A percentile compares a stretch with the other conserved stretches of the same genome.
Evolutionary conservation across 2,113 vertebrate genomes (phyloP).

Genomic region (Corythornis madagascariensis): DNA sequence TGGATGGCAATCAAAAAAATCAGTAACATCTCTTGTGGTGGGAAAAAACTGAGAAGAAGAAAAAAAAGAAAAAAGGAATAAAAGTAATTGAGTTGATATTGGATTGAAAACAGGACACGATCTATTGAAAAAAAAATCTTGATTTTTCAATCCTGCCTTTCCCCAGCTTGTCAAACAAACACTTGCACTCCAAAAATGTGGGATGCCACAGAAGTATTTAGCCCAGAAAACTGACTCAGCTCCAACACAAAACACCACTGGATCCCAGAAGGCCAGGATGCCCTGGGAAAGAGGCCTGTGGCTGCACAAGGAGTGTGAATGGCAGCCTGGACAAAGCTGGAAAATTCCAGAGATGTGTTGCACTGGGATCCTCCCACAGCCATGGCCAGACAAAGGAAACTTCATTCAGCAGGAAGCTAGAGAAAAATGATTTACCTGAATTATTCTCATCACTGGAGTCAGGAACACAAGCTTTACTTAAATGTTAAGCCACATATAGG

Average conservation of each 20-base stretch:
- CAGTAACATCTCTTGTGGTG: not conserved
- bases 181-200: not conserved
- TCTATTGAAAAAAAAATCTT: not conserved
- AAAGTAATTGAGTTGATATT: not conserved
- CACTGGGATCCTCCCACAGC: not conserved
- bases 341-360: not conserved
- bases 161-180: not conserved
- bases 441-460: not conserved
- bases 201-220: not conserved
- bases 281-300: not conserved
- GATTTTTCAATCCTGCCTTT: not conserved
- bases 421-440: not conserved
- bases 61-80: too few relatives aligned
- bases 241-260: not conserved
- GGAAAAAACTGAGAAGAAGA: not conserved
- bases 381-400: not conserved
- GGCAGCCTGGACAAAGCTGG: not conserved
- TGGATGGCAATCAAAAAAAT: not conserved
- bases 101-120: not conserved
- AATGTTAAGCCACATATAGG: not conserved
- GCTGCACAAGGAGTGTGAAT: not conserved
- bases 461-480: not conserved
- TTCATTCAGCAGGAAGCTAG: not conserved
- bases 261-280: not conserved
- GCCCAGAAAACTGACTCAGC: not conserved